Evolutionary conservation across 2,113 vertebrate species (phyloP), one percentile per base, ranked within the genome.

Genomic region (Melanotaenia duboulayi): DNA sequence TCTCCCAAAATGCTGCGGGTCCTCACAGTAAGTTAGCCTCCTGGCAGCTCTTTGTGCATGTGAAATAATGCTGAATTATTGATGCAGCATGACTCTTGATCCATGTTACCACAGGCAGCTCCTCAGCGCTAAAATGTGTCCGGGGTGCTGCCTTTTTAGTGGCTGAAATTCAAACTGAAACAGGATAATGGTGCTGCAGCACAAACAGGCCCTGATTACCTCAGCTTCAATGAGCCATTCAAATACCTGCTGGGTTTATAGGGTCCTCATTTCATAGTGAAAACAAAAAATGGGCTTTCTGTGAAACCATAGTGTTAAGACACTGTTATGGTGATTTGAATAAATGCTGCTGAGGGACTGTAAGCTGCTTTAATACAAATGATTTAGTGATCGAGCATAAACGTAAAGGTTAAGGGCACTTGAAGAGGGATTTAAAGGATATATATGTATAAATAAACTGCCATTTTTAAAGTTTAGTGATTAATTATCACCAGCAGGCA

Each of bases 11-110:
- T 28, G 23, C 28, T 20, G 22, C 23, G 11, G 24, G 1, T 65
- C 44, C 32, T 58, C 51, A 32, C 67, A 78, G 79, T 70, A 72
- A 84, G 71, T 84, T 40, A 5, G 56, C 66, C 23, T 23, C 12
- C 35, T 50, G 23, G 42, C 20, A 8, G 52, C 60, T 57, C 24
- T 77, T 77, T 80, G 74, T 87, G 66, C 66, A 13, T 63, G 67
- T 44, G 71, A 24, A 23, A 3, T 48, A 39, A n/a, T 25, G 24
- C 23, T 86, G 61, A 62, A 85, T 71, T 72, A 72, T 74, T 59
- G 24, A 80, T 64, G 71, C 32, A 7, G 62, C 19, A 25, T 23
- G 67, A 57, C 65, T 78, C 59, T 32, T 48, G 50, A 16, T 42
- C 66, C 24, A 7, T 14, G 57, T 65, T 35, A 3, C 24, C 24